Percentiles rank a stretch among this genome's conserved stretches.
phyloP scores from a whole-genome alignment of 2,797 vertebrate species.

The Acropternis orthonyx region DNA sequence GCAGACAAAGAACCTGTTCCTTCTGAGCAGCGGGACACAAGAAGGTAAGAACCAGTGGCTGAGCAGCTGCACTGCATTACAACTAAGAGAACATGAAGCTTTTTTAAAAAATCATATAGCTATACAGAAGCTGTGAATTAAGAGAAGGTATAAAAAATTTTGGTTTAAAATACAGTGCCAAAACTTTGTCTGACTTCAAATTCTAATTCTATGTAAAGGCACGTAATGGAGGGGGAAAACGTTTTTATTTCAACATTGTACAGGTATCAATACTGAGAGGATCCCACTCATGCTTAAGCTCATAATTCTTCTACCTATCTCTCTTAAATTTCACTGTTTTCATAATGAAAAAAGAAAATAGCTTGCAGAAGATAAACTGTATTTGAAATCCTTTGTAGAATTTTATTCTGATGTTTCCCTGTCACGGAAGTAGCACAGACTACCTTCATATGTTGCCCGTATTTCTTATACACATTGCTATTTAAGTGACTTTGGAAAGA shows the following conservation, averaged over 20 bases:
- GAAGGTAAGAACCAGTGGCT: background rate
- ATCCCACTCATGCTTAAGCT: background rate
- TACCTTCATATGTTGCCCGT: background rate
- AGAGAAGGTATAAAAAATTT: background rate
- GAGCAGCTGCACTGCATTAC: background rate
- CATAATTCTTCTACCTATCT: background rate
- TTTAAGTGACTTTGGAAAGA: background rate
- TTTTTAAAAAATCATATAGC: background rate
- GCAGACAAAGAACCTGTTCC: background rate
- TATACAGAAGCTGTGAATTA: background rate
- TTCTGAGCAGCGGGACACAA: background rate
- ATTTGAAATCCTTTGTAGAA: background rate
- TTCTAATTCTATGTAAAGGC: background rate
- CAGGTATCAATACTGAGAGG: background rate
- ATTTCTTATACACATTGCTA: background rate
- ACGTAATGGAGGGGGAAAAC: background rate
- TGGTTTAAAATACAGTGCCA: background rate
- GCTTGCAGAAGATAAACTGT: background rate
- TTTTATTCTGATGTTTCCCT: background rate
- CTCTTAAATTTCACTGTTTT: background rate
- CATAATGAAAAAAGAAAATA: background rate
- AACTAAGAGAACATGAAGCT: background rate
- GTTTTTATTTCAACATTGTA: background rate
- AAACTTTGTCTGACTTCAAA: background rate
- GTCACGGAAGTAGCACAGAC: background rate